These are phyloP conservation scores for Girardia tigrina DNA, from an alignment of 2,888 invertebrate genomes.

Conservation along the genomic window DNA sequence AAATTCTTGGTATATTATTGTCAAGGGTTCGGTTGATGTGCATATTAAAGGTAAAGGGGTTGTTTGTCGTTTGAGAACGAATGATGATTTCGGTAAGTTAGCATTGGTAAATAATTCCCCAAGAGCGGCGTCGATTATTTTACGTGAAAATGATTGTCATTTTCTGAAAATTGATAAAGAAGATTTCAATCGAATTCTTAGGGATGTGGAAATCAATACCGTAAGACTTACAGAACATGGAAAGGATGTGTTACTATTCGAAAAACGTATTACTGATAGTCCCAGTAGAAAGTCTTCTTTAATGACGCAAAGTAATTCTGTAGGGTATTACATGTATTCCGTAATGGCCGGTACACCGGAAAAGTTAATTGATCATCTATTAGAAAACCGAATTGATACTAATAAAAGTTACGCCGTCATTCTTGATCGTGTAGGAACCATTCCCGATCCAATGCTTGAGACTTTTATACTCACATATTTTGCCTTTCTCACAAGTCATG, in stretches of 20 bases:
- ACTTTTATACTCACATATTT: constrained; percentile 70
- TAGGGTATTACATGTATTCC: constrained; percentile 56
- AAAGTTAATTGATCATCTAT: constrained; percentile 70
- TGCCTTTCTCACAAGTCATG: constrained; percentile 65
- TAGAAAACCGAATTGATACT: constrained; percentile 64
- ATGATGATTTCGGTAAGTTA: constrained; percentile 73
- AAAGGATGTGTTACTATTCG: constrained; percentile 66
- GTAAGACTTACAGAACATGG: constrained; percentile 69
- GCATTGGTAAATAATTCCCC: constrained; percentile 72
- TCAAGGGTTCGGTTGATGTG: constrained; percentile 69
- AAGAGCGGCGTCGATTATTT: constrained; percentile 67
- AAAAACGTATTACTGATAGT: constrained; percentile 53
- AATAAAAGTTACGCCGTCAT: constrained; percentile 49
- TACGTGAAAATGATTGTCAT: constrained; percentile 68
- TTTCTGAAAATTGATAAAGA: constrained; percentile 70
- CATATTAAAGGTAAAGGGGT: constrained; percentile 70
- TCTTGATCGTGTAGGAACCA: constrained; percentile 5
- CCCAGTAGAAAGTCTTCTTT: constrained; percentile 8
- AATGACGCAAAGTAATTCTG: constrained; percentile 12
- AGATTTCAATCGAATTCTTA: constrained; percentile 64
- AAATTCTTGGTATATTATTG: constrained; percentile 68
- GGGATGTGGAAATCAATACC: constrained; percentile 73
- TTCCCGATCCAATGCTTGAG: constrained; percentile 62
- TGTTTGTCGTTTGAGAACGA: constrained; percentile 66
- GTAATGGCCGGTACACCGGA: constrained; percentile 73